Evolutionary conservation across 37 sponge, comb jelly and placozoan species (phyloP).

Genomic region (Oscarella lobularis): DNA sequence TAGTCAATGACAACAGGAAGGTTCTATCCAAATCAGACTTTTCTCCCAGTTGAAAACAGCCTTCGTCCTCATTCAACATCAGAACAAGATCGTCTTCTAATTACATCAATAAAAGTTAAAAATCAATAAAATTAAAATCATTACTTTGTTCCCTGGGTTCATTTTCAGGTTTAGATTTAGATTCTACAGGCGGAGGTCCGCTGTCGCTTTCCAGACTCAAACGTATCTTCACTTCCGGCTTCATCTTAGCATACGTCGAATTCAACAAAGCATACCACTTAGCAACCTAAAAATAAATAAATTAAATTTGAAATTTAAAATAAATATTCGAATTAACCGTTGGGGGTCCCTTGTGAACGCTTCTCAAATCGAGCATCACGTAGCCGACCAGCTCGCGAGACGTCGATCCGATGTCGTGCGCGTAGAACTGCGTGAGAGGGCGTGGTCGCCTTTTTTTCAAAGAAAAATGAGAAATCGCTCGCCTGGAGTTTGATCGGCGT

Average conservation of each 20-base stretch:
- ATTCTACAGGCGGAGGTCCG: background rate
- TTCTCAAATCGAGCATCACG: slow-evolving; percentile 74
- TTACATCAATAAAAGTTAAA: no score
- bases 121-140: background rate
- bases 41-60: slow-evolving; percentile 41
- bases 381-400: slow-evolving; percentile 52
- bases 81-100: no score
- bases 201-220: slow-evolving; percentile 30
- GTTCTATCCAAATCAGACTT: slow-evolving; percentile 8
- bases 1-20: slow-evolving; percentile 44
- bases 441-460: background rate
- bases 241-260: slow-evolving; percentile 26
- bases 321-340: background rate
- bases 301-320: background rate
- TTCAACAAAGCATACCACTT: slow-evolving; percentile 50
- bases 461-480: background rate
- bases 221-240: slow-evolving; percentile 53
- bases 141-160: background rate
- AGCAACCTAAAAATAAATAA: background rate
- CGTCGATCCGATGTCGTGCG: slow-evolving; percentile 24
- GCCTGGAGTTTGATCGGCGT: slow-evolving; percentile 90
- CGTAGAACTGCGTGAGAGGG: slow-evolving; percentile 27
- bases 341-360: slow-evolving; percentile 8
- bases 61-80: slow-evolving; percentile 35
- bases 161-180: slow-evolving; percentile 8